Evolutionary conservation across 2,888 invertebrate genomes (phyloP), one percentile per base, ranked within the genome.

Genomic region (Aphidoletes aphidimyza): DNA sequence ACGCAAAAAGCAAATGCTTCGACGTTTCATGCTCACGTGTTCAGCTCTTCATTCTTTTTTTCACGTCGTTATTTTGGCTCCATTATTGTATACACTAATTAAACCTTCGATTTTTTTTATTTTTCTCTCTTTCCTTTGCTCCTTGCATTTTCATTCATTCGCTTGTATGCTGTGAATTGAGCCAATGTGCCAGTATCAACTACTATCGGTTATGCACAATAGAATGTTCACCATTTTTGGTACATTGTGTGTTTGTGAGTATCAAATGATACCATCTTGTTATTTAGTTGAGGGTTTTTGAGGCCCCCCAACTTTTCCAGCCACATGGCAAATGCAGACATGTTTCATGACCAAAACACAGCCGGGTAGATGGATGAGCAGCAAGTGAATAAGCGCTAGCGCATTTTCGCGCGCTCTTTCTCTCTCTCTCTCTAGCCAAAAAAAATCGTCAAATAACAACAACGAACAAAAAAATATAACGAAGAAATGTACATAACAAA

Each of bases 61-160:
- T 34, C 22, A 37, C 81, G 37, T n/a, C 37, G 22, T 37, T 81
- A 81, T 81, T 81, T 81, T 81, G 37, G 81, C 37, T 81, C 81
- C 37, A 81, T 81, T 37, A 81, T 81, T 81, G 81, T 81, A 81
- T 37, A 37, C 81, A 81, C 81, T 81, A 81, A 81, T 81, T 81
- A 81, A 81, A 81, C 81, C 37, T 37, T 81, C 37, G 81, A n/a
- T 36, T 81, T 81, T 81, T 81, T 81, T 81, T 78, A 6, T 36
- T 36, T 54, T n/a, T 5, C 54, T 54, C 17, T 54, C 54, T 54
- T n/a, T n/a, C n/a, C n/a, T n/a, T n/a, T n/a, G n/a, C n/a, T n/a
- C n/a, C n/a, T n/a, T n/a, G 45, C 22, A 30, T 59, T 26, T 26
- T 59, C 26, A 22, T 30, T 26, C 5, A 22, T 54, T n/a, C 22